Base-by-base conservation (phyloP, 1,140 invertebrate species). In the Drosophila subpulchrella region DNA sequence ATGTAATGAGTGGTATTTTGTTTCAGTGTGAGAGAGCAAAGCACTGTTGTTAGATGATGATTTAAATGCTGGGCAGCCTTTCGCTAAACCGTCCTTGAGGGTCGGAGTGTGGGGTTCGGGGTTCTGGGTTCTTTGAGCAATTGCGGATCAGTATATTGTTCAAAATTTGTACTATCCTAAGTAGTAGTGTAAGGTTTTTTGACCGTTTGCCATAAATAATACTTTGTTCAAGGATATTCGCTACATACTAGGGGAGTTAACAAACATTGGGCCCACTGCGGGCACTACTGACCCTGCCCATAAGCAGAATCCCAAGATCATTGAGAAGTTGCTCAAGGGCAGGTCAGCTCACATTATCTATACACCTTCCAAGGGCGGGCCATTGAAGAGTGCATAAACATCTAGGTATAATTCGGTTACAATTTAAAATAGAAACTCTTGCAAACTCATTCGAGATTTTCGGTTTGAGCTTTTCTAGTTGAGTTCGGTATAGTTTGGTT, bases 381-480 rank as follows among this genome's bases (percentile, higher is more conserved):
- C 34, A n/a, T 60, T 17, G 57, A 34, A 42, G 32, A 46, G 24
- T 72, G 67, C 41, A 59, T 63, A 60, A 20, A 56, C 55, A 61
- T 62, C 56, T 51, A 39, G 15, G 20, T 20, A 15, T 46, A 46
- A 12, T 34, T 57, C 13, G 38, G 44, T 74, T 61, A 77, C 75
- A 89, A 80, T 90, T 88, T 81, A 84, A 88, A 89, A 90, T 89
- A 77, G 84, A 88, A 88, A 89, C 84, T 89, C 81, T 84, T 78
- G 85, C 81, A 78, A 89, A 89, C 84, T 89, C 84, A 81, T 70
- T 53, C 70, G 84, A 88, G 76, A 88, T 72, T 46, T 48, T 5
- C 47, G 47, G 47, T 48, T 58, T 53, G 32, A 51, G 48, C 48
- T 51, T 51, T 17, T 34, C 30, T 38, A 44, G 34, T 55, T 70